A percentile compares a stretch with the other conserved stretches of the same genome.
Evolutionary conservation across 2,797 vertebrate species (phyloP).

Genomic region (Eremophila alpestris): DNA sequence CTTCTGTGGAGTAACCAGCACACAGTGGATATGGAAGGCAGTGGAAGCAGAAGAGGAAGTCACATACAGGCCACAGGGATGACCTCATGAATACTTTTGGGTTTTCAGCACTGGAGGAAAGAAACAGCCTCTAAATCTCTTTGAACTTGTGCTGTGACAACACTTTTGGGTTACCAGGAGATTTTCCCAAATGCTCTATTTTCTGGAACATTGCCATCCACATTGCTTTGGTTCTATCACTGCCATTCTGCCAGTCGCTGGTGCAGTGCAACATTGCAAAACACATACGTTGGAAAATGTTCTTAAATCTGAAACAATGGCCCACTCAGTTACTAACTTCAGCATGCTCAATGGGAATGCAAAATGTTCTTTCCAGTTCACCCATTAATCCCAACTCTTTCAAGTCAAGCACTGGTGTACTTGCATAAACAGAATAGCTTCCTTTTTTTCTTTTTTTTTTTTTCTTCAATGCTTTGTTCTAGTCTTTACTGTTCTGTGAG

Average conservation of each 20-base stretch:
- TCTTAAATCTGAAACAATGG: background rate
- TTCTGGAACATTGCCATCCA: background rate
- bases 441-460: background rate
- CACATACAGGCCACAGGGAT: background rate
- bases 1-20: too few relatives aligned
- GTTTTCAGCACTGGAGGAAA: background rate
- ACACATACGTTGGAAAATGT: background rate
- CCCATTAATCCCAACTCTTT: background rate
- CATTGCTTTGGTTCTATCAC: background rate
- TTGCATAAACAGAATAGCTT: background rate
- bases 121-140: background rate
- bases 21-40: accelerated
- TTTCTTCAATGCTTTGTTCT: background rate
- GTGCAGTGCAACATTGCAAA: background rate
- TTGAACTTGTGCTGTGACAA: background rate
- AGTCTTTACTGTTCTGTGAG: background rate
- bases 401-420: background rate
- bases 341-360: background rate
- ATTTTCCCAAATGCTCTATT: background rate
- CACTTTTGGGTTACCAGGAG: background rate
- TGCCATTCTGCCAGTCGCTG: background rate
- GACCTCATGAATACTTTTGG: background rate
- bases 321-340: background rate
- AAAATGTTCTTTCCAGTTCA: background rate
- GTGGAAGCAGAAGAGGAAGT: background rate